Evolutionary conservation across 92 coral and sea anemone species (phyloP).

Genomic region (Parazoanthus darwini): DNA sequence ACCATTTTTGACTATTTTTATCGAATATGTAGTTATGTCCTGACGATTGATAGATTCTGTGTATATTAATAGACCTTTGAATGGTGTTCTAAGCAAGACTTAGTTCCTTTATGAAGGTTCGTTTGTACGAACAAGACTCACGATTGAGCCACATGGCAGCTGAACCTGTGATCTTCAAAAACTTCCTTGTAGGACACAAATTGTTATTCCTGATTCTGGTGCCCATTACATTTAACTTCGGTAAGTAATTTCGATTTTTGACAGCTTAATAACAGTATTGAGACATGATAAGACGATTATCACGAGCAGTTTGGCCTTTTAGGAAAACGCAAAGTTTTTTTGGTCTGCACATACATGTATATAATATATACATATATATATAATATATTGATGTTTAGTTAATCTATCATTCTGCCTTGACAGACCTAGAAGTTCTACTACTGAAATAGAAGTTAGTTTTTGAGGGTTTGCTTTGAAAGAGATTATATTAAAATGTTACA

Average conservation of each 20-base stretch:
- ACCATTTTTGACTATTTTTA: not conserved
- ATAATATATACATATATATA: no score
- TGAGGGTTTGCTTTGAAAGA: not conserved
- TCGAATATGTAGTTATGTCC: not conserved
- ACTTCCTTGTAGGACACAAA: slow-evolving; percentile 6
- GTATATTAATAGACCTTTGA: not conserved
- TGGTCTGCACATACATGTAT: no score
- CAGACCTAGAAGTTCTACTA: not conserved
- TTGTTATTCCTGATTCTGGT: not conserved
- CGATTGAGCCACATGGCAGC: not conserved
- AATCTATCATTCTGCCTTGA: no score
- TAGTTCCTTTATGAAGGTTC: not conserved
- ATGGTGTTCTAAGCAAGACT: not conserved
- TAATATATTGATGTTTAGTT: no score
- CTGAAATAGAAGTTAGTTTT: no score
- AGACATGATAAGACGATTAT: not conserved
- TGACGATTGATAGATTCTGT: not conserved
- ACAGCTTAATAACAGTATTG: not conserved
- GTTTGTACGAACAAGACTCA: not conserved
- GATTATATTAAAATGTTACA: not conserved
- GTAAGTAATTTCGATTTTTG: not conserved
- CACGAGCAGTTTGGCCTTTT: not conserved
- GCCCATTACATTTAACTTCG: not conserved
- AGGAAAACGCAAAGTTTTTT: no score
- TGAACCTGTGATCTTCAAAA: not conserved